These are phyloP conservation scores for Acromyrmex charruanus DNA, from an alignment of 1,140 invertebrate species.

Conservation along the genomic window DNA sequence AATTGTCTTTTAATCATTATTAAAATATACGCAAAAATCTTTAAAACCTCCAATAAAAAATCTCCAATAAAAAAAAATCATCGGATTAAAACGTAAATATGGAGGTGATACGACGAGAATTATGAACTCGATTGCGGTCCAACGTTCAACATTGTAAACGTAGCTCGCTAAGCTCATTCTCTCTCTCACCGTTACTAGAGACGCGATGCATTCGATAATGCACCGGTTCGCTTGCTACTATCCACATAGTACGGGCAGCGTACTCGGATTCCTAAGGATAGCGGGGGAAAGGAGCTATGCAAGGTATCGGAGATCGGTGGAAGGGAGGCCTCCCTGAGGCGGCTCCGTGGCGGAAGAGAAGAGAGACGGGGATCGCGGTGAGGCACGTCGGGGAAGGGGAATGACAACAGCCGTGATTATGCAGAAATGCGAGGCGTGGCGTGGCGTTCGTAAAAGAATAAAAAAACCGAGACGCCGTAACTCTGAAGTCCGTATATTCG, in stretches of 20 bases:
- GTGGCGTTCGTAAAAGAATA: slow-evolving; percentile 68
- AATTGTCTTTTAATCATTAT: not conserved
- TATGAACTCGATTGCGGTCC: not conserved
- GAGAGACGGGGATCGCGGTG: not conserved
- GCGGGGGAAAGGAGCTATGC: slow-evolving; percentile 23
- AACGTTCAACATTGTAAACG: not conserved
- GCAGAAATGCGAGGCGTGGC: slow-evolving; percentile 80
- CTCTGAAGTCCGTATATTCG: slow-evolving; percentile 64
- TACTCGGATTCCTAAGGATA: slow-evolving; percentile 41
- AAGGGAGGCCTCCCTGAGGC: not conserved
- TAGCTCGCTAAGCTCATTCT: not conserved
- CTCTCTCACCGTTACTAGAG: slow-evolving; percentile 20
- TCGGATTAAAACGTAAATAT: not conserved
- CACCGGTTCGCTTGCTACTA: slow-evolving; percentile 47
- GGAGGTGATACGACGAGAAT: not conserved
- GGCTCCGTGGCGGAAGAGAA: slow-evolving; percentile 18
- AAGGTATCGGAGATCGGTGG: slow-evolving; percentile 13
- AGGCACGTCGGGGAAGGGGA: slow-evolving; percentile 47
- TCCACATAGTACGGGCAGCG: slow-evolving; percentile 1
- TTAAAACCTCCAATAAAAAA: not conserved
- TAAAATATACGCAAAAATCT: not conserved
- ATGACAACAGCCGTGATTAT: slow-evolving; percentile 79
- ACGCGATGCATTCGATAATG: slow-evolving; percentile 58
- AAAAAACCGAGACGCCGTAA: slow-evolving; percentile 45
- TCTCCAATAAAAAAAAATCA: not conserved